phyloP scores from a whole-genome alignment of 2,888 invertebrate genomes.

The Psylliodes chrysocephalus region DNA sequence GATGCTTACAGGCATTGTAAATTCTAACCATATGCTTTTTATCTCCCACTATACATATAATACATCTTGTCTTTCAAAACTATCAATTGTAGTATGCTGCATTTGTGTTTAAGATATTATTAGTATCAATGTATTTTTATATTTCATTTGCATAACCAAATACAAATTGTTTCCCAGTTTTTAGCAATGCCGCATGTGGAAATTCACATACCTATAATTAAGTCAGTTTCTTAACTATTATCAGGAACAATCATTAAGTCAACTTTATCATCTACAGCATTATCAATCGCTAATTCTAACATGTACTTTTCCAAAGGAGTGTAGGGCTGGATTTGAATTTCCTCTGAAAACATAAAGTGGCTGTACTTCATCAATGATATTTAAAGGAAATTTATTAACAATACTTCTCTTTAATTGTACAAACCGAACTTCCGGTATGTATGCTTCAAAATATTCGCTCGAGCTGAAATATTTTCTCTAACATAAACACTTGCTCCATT shows the following conservation, averaged over 20 bases:
- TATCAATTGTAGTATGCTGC: neutral
- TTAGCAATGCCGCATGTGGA: neutral
- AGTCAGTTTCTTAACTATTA: slow-evolving; percentile 40
- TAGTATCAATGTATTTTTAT: slow-evolving; percentile 1
- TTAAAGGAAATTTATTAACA: slow-evolving; percentile 17
- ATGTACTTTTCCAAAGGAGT: neutral
- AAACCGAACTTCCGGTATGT: slow-evolving; percentile 47
- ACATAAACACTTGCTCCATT: too few species aligned
- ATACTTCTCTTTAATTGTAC: slow-evolving; percentile 40
- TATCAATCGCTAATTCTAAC: slow-evolving; percentile 30
- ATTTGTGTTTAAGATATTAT: neutral
- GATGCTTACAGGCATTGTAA: neutral
- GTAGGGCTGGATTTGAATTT: neutral
- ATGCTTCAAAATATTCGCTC: too few species aligned
- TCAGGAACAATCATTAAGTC: slow-evolving; percentile 45
- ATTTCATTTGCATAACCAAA: slow-evolving; percentile 1
- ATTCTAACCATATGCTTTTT: slow-evolving; percentile 1
- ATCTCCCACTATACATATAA: neutral
- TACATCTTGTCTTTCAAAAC: neutral
- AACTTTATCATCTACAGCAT: slow-evolving; percentile 35
- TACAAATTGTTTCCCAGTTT: slow-evolving; percentile 18
- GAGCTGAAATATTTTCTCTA: too few species aligned
- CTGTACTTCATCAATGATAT: neutral
- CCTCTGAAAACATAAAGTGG: slow-evolving; percentile 9
- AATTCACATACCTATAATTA: slow-evolving; percentile 46